A percentile compares a stretch with the other conserved stretches of the same genome.
phyloP scores from a whole-genome alignment of 2,113 vertebrate species.

The Megaceryle torquata region DNA sequence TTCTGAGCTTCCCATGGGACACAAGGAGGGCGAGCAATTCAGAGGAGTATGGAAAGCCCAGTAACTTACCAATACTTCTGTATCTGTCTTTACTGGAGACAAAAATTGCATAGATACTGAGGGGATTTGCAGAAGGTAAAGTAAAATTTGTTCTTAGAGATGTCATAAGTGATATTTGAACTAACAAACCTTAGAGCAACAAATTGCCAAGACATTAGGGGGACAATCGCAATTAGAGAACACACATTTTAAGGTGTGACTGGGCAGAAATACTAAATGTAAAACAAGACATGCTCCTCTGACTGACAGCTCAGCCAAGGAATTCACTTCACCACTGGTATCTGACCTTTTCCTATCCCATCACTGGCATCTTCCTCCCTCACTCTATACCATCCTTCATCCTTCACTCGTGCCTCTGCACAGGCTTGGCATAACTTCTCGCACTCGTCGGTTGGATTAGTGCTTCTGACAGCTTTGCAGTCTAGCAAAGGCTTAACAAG shows the following conservation, averaged over 20 bases:
- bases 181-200: not conserved
- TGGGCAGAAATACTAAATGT: not conserved
- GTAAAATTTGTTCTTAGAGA: not conserved
- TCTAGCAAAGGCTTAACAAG: not conserved
- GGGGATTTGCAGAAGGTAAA: not conserved
- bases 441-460: rapidly evolving
- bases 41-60: not conserved
- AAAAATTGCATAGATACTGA: not conserved
- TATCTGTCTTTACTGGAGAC: not conserved
- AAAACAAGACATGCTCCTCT: not conserved
- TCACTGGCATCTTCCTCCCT: not conserved
- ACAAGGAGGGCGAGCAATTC: not conserved
- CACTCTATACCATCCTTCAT: not conserved
- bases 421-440: not conserved
- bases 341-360: not conserved
- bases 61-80: not conserved
- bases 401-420: not conserved
- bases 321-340: not conserved
- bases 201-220: not conserved
- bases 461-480: not conserved
- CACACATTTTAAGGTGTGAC: not conserved
- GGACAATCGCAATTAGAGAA: not conserved
- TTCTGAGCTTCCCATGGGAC: not conserved
- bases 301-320: not conserved
- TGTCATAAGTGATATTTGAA: not conserved